Conservation (phyloP, 2,113 vertebrate species). For the Chamaetylas fuelleborni region DNA sequence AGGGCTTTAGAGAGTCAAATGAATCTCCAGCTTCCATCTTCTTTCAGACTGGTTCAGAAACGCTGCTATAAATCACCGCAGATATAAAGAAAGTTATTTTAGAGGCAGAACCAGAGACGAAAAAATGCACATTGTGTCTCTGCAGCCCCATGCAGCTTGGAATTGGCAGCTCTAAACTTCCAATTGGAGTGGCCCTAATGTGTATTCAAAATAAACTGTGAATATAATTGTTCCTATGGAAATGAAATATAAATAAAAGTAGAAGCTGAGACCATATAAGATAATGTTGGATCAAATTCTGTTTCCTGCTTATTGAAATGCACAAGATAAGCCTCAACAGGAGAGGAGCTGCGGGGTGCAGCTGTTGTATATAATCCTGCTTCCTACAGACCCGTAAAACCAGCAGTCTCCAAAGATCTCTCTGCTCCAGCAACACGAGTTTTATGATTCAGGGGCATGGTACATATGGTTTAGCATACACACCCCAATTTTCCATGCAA, state of each 20-base stretch:
- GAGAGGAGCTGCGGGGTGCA: constrained; percentile 16
- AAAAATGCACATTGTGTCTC: not conserved
- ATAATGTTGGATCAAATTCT: not conserved
- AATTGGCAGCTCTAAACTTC: not conserved
- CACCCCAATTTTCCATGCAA: constrained; percentile 68
- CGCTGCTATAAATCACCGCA: not conserved
- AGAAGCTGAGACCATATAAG: not conserved
- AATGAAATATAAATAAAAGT: constrained; percentile 54
- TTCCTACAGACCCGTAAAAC: constrained; percentile 53
- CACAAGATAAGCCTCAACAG: constrained; percentile 31
- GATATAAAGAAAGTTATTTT: constrained; percentile 8
- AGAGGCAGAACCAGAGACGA: not conserved
- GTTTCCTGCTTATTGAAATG: constrained; percentile 21
- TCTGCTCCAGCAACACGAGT: constrained; percentile 24
- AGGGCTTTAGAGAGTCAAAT: not conserved
- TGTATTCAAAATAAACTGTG: not conserved
- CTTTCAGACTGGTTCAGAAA: not conserved
- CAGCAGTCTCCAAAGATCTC: constrained; percentile 43
- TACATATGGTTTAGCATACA: constrained; percentile 70
- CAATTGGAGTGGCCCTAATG: not conserved
- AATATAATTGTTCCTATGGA: constrained; percentile 55
- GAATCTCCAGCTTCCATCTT: not conserved
- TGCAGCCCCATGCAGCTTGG: not conserved
- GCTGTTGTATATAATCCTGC: constrained; percentile 34
- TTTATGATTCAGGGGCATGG: constrained; percentile 64